Percentiles rank a stretch among this genome's conserved stretches.
phyloP scores from a whole-genome alignment of 2,113 vertebrate species.

The Mormoops blainvillei region DNA sequence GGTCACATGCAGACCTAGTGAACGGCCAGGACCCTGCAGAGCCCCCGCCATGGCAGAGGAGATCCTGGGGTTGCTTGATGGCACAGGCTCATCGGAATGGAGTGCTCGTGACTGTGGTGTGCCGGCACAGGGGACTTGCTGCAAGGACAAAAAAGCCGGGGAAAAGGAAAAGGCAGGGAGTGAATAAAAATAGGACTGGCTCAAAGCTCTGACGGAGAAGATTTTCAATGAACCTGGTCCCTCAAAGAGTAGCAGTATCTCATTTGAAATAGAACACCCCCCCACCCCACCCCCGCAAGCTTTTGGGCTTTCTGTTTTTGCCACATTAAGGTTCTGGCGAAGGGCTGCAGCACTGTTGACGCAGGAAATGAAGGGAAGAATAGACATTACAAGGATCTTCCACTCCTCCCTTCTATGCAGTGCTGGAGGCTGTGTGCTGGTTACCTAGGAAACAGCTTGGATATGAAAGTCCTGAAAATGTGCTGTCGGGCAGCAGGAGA shows the following conservation, averaged over 20 bases:
- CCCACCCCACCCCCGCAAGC: not conserved
- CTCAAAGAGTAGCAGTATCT: not conserved
- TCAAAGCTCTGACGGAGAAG: not conserved
- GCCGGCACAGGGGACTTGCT: not conserved
- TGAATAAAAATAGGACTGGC: constrained; percentile 15
- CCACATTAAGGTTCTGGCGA: not conserved
- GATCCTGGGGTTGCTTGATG: not conserved
- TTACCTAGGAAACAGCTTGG: constrained; percentile 78
- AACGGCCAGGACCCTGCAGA: not conserved
- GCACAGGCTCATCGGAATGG: not conserved
- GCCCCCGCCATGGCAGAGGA: not conserved
- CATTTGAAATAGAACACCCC: constrained; percentile 25
- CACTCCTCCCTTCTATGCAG: constrained; percentile 25
- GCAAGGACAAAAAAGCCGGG: not conserved
- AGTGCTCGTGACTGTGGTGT: not conserved
- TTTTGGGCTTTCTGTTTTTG: not conserved
- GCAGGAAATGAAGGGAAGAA: constrained; percentile 49
- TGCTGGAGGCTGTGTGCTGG: constrained; percentile 58
- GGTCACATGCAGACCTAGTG: not conserved
- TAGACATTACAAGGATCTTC: not conserved
- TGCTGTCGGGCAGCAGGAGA: constrained; percentile 39
- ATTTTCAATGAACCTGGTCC: not conserved
- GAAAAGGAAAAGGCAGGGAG: not conserved
- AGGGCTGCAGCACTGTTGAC: not conserved
- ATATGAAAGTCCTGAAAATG: constrained; percentile 63